phyloP scores from a whole-genome alignment of 2,888 invertebrate species.

The Catotricha subobsoleta region DNA sequence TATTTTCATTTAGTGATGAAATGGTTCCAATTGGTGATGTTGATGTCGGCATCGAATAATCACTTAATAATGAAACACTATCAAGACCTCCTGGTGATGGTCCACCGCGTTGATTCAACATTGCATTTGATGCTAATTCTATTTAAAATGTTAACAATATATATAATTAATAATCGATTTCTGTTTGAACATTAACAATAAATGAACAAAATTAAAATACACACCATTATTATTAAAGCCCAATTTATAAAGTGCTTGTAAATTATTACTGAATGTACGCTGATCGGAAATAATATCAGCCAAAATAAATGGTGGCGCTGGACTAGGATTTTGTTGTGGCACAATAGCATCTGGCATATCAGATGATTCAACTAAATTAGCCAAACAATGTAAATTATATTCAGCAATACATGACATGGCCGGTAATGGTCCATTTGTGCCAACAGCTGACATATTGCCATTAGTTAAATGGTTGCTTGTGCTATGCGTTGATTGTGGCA shows the following conservation, averaged over 20 bases:
- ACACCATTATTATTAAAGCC: conserved; percentile 4
- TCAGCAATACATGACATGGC: conserved; percentile 57
- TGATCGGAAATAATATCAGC: conserved; percentile 58
- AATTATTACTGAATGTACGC: conserved; percentile 67
- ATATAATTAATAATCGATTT: conserved; percentile 5
- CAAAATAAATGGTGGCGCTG: conserved; percentile 48
- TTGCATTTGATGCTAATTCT: conserved; percentile 2
- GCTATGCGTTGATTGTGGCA: conserved; percentile 11
- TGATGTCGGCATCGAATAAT: conserved; percentile 40
- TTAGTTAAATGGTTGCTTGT: conserved; percentile 12
- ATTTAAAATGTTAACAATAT: conserved; percentile 1
- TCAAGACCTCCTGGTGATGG: conserved; percentile 41
- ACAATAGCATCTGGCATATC: conserved; percentile 28
- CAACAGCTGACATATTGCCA: conserved; percentile 10
- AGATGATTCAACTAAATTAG: conserved; percentile 49
- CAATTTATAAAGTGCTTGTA: conserved; percentile 69
- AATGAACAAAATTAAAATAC: conserved; percentile 6
- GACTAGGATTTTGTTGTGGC: conserved; percentile 34
- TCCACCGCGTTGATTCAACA: conserved; percentile 25
- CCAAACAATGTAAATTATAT: conserved; percentile 70
- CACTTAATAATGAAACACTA: conserved; percentile 35
- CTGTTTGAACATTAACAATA: not conserved
- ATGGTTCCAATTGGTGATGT: conserved; percentile 35
- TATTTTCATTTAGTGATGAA: conserved; percentile 23
- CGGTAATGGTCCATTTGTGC: conserved; percentile 23